Base-by-base conservation (phyloP, 2,797 vertebrate genomes). In the Hipposideros larvatus region DNA sequence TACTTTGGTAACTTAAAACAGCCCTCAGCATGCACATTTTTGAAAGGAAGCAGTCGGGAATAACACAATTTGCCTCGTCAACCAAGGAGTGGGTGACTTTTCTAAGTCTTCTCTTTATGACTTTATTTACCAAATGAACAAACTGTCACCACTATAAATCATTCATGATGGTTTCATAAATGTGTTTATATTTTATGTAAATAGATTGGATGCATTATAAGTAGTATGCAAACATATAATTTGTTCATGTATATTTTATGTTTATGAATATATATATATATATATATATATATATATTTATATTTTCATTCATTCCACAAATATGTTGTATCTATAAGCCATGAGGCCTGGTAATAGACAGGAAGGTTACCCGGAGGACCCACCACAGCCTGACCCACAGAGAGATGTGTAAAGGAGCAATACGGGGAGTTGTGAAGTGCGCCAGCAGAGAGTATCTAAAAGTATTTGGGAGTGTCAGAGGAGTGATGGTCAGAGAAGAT, bases 1-100 rank as follows among this genome's bases (percentile, higher is more conserved):
- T 93, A 92, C 2, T 53, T 95, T 41, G 18, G 43, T 87, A 93
- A 97, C 70, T 87, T 82, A 94, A 74, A 65, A 16, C 48, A n/a
- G 61, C 77, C 79, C 51, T 97, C 10, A 91, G 24, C 59, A 31
- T 66, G 19, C 77, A 92, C 26, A 83, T 74, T 89, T 97, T 74
- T 83, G 48, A 95, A 93, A 16, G 0, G 11, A 96, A 95, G 91
- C n/a, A 1, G 9, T 37, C 31, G 19, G 73, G 3, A 87, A 53
- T 48, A 63, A 93, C 24, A 51, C 4, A 88, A 70, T 65, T 95
- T 65, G 22, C 13, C 5, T 93, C 92, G 92, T 89, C 59, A 78
- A 37, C 43, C 43, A 26, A 14, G 7, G 4, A 97, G 5, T 48
- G 37, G 18, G 11, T 31, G 4, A 28, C 1, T 53, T 71, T 21